Percentiles rank a stretch among this genome's conserved stretches.
Conservation (phyloP, 1,140 invertebrate genomes). For the Drosophila ohnishii region DNA sequence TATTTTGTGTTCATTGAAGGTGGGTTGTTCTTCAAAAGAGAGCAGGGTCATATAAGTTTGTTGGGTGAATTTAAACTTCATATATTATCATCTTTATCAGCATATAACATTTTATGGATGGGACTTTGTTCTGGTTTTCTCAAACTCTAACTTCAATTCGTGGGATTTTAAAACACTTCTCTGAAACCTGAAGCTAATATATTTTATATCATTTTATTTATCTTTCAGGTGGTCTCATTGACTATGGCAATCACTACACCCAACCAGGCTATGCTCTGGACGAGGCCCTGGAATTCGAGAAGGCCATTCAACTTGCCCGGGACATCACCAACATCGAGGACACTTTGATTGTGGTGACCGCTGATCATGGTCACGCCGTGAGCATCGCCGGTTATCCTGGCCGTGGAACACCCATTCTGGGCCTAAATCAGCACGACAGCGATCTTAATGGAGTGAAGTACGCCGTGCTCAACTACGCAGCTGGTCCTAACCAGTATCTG, state of each 20-base stretch:
- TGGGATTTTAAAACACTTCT: not conserved
- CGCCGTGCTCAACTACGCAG: constrained; percentile 87
- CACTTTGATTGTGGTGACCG: constrained; percentile 88
- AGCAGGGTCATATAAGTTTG: not conserved
- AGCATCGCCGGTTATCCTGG: constrained; percentile 88
- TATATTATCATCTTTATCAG: not conserved
- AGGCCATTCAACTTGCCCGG: constrained; percentile 86
- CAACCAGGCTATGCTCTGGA: constrained; percentile 86
- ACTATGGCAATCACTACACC: constrained; percentile 88
- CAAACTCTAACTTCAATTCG: not conserved
- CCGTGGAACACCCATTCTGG: constrained; percentile 88
- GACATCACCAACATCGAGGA: constrained; percentile 85
- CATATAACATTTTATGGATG: not conserved
- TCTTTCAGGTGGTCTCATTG: constrained; percentile 85
- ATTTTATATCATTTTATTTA: not conserved
- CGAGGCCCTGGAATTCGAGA: constrained; percentile 87
- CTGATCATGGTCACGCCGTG: constrained; percentile 88
- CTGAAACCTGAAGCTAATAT: not conserved
- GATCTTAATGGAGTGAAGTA: constrained; percentile 84
- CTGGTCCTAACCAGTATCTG: constrained; percentile 85
- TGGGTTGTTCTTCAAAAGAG: not conserved
- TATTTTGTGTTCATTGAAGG: constrained; percentile 87
- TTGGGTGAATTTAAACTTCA: not conserved
- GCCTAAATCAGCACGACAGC: constrained; percentile 72
- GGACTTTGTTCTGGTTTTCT: not conserved